Evolutionary conservation across 2,113 vertebrate genomes (phyloP).

Genomic region (Stegastes partitus): DNA sequence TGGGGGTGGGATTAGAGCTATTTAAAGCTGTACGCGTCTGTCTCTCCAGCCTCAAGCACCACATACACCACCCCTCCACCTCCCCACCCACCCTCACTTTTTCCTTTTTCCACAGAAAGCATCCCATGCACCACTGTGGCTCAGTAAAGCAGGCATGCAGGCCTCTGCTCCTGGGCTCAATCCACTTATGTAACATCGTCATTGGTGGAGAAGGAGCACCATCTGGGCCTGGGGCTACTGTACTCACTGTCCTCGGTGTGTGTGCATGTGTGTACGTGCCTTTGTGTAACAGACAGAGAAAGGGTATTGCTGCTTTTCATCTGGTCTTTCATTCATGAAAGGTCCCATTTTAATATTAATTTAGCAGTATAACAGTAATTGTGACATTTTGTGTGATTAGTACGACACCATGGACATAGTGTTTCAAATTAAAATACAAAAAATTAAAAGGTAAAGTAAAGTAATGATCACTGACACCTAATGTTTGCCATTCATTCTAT

Average conservation of each 20-base stretch:
- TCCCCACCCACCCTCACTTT: neutral
- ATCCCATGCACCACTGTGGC: slow-evolving; percentile 55
- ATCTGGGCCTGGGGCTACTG: slow-evolving; percentile 77
- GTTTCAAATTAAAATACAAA: no score
- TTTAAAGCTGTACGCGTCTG: slow-evolving; percentile 78
- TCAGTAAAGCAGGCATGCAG: slow-evolving; percentile 59
- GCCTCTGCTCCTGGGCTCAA: slow-evolving; percentile 63
- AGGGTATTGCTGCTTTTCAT: slow-evolving; percentile 13
- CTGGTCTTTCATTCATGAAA: neutral
- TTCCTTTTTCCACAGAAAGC: slow-evolving; percentile 53
- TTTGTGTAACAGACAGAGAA: slow-evolving; percentile 24
- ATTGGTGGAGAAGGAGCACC: slow-evolving; percentile 72
- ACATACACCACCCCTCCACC: slow-evolving; percentile 51
- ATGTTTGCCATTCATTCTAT: no score
- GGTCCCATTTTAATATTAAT: neutral
- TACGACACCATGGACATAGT: neutral
- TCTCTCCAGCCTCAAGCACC: slow-evolving; percentile 66
- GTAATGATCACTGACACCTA: no score
- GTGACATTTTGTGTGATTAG: neutral
- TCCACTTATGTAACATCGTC: slow-evolving; percentile 78
- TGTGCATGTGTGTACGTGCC: slow-evolving; percentile 20
- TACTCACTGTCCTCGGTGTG: slow-evolving; percentile 54
- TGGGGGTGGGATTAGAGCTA: slow-evolving; percentile 79
- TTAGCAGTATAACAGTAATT: neutral
- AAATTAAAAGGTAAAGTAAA: no score